These are phyloP conservation scores for Anseranas semipalmata DNA, from an alignment of 2,113 vertebrate genomes.

Conservation along the genomic window DNA sequence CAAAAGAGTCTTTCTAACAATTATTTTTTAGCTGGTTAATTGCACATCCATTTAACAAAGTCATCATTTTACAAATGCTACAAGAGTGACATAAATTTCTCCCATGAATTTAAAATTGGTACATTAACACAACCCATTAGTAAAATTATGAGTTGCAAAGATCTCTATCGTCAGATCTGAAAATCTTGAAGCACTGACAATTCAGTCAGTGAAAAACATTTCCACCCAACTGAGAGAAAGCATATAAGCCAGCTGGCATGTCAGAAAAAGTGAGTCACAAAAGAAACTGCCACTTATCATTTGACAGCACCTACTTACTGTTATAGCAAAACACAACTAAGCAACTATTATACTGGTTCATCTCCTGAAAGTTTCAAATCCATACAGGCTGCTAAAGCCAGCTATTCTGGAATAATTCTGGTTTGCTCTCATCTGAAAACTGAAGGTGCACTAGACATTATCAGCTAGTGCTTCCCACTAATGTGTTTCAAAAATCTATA, in stretches of 20 bases:
- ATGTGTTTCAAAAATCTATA: background rate
- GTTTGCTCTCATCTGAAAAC: slow-evolving; percentile 22
- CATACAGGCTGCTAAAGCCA: background rate
- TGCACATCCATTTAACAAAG: slow-evolving; percentile 75
- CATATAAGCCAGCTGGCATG: slow-evolving; percentile 39
- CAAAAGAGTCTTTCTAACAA: slow-evolving; percentile 74
- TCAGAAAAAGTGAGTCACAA: slow-evolving; percentile 54
- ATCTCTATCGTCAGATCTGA: slow-evolving; percentile 43
- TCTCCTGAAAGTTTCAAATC: slow-evolving; percentile 35
- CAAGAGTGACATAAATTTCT: slow-evolving; percentile 70
- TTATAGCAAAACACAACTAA: slow-evolving; percentile 63
- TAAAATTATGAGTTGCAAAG: slow-evolving; percentile 68
- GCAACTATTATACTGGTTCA: slow-evolving; percentile 49
- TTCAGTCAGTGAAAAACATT: slow-evolving; percentile 63
- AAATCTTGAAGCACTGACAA: slow-evolving; percentile 52
- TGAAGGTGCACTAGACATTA: background rate
- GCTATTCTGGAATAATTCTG: slow-evolving; percentile 2
- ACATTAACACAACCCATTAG: slow-evolving; percentile 56
- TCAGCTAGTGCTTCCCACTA: background rate
- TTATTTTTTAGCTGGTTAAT: slow-evolving; percentile 74
- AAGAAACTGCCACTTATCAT: slow-evolving; percentile 61
- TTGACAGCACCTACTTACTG: slow-evolving; percentile 68
- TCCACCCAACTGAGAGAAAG: slow-evolving; percentile 46
- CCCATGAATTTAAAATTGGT: slow-evolving; percentile 56
- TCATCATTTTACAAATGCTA: slow-evolving; percentile 72